Evolutionary conservation across 2,888 invertebrate species (phyloP).

Genomic region (Cosmia pyralina): DNA sequence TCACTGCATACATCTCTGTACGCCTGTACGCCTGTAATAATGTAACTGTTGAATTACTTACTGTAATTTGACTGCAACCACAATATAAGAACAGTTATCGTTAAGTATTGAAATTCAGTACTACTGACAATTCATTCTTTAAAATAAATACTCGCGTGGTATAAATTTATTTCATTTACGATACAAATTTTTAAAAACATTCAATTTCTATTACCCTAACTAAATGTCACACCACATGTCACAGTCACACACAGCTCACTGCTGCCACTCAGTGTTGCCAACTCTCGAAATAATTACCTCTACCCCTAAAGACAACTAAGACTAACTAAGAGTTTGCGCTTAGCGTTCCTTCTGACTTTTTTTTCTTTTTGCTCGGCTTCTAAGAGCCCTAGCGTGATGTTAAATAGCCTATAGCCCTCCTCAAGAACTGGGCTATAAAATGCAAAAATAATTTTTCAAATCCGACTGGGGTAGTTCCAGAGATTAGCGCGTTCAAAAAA

Average conservation of each 20-base stretch:
- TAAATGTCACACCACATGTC: slow-evolving; percentile 1
- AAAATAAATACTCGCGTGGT: slow-evolving; percentile 11
- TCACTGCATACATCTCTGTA: not conserved
- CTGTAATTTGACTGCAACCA: slow-evolving; percentile 30
- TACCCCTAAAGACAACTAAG: too few species aligned
- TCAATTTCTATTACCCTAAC: not conserved
- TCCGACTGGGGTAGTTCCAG: too few species aligned
- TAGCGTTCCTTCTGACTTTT: too few species aligned
- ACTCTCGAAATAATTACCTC: not conserved
- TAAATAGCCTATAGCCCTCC: too few species aligned
- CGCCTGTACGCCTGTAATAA: not conserved
- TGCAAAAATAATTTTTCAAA: too few species aligned
- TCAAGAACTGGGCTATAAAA: too few species aligned
- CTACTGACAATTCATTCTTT: slow-evolving; percentile 25
- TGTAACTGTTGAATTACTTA: slow-evolving; percentile 44
- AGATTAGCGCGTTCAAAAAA: too few species aligned
- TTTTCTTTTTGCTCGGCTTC: too few species aligned
- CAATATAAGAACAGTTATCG: slow-evolving; percentile 16
- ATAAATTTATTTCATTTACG: slow-evolving; percentile 19
- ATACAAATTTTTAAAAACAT: slow-evolving; percentile 26
- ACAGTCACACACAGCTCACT: not conserved
- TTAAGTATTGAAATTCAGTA: slow-evolving; percentile 36
- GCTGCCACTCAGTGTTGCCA: not conserved
- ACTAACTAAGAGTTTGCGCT: too few species aligned
- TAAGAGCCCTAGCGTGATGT: too few species aligned